Evolutionary conservation across 2,113 vertebrate species (phyloP), one percentile per base, ranked within the genome.

Genomic region (Callaeas wilsoni): DNA sequence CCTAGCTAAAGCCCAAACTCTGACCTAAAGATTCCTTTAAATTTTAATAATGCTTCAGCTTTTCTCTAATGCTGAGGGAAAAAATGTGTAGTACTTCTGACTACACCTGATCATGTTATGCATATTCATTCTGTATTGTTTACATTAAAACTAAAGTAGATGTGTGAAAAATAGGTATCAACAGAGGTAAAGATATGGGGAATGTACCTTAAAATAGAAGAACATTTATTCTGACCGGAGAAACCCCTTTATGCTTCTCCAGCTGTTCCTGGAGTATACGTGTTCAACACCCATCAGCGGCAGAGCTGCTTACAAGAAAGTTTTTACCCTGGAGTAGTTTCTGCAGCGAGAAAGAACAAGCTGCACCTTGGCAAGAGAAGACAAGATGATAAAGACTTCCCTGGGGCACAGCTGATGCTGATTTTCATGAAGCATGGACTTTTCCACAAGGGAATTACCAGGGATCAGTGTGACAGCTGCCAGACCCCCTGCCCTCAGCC

Each of bases 261-360:
- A 1, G 0, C 10, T 16, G 26, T 25, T 82, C 25, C 57, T 6
- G 2, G 27, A 3, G 4, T 46, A 17, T 7, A 10, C 0, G 1
- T 41, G 32, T 26, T 83, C 67, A 53, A 65, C 29, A 62, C 7
- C 44, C 27, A 57, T 70, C 35, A 79, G 26, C 0, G 0, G 18
- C 42, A 64, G 55, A 91, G 44, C 25, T 29, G 6, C 44, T 70
- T 35, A 39, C 63, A 78, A 69, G 3, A 4, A 90, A 67, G 32
- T 35, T 84, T 91, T 89, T 52, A 52, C 52, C 73, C 60, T 79
- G 44, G 91, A 89, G 46, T 68, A 76, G 65, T 60, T 93, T 87
- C 49, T 68, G 41, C 41, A 63, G 25, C 4, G 15, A 79, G 44
- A 84, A 94, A 71, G 60, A 89, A 33, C 11, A 70, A 60, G n/a